These are phyloP conservation scores for Saccostrea echinata DNA, from an alignment of 1,140 invertebrate species.

Conservation along the genomic window DNA sequence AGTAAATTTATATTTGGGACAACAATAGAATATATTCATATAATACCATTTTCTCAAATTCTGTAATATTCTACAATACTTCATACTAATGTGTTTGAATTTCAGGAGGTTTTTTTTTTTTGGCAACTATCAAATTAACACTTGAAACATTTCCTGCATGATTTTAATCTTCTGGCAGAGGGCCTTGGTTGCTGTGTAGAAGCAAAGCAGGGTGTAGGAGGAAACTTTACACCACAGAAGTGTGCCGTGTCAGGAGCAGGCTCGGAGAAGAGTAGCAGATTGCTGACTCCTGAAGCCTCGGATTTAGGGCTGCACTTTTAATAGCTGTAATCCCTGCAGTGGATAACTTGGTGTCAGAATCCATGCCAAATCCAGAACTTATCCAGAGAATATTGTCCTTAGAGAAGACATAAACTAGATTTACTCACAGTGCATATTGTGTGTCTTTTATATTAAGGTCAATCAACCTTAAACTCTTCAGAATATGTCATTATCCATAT, in stretches of 20 bases:
- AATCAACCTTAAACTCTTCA: too few relatives aligned
- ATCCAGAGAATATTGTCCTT: too few relatives aligned
- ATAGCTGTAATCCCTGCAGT: background rate
- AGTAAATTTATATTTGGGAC: background rate
- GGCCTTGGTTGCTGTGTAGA: background rate
- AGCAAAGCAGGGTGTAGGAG: background rate
- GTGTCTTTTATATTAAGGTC: too few relatives aligned
- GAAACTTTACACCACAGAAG: background rate
- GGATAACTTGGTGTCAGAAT: background rate
- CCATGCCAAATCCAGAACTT: background rate
- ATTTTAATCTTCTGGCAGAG: conserved; percentile 27
- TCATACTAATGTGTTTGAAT: background rate
- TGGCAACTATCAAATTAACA: conserved; percentile 25
- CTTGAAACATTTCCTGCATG: conserved; percentile 22
- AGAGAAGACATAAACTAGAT: too few relatives aligned
- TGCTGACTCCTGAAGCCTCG: background rate
- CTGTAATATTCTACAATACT: background rate
- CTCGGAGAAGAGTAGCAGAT: background rate
- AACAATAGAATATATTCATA: background rate
- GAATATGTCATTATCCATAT: too few relatives aligned
- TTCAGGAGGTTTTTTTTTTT: background rate
- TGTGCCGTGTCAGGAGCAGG: conserved; percentile 6
- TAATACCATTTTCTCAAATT: background rate
- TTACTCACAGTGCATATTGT: too few relatives aligned
- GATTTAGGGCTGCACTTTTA: background rate